phyloP scores from a whole-genome alignment of 2,888 invertebrate genomes.

The Torymus auratus region DNA sequence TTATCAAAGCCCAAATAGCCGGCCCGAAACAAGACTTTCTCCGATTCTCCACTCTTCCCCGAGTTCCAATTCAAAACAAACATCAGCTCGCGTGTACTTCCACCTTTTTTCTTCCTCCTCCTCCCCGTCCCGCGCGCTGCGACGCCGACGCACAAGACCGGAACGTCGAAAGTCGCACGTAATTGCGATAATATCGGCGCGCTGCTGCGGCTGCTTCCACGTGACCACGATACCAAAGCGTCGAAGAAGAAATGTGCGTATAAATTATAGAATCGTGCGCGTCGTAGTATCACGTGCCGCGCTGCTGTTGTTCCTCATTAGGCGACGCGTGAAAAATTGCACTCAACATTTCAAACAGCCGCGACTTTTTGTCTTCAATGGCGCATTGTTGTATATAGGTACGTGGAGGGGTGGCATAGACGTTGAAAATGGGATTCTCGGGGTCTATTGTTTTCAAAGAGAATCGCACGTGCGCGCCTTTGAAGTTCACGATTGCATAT shows the following conservation, averaged over 20 bases:
- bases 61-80: conserved; percentile 19
- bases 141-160: background rate
- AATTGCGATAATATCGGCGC: conserved; percentile 45
- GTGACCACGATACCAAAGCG: conserved; percentile 41
- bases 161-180: conserved; percentile 50
- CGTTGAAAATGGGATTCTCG: too few species aligned
- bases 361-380: too few species aligned
- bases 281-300: background rate
- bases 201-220: conserved; percentile 9
- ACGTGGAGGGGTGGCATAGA: too few species aligned
- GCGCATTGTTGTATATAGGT: too few species aligned
- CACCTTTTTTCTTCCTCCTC: background rate
- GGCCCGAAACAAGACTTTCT: background rate
- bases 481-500: too few species aligned
- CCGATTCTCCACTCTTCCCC: background rate
- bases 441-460: too few species aligned
- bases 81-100: background rate
- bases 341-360: too few species aligned
- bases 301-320: too few species aligned
- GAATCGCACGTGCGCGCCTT: too few species aligned
- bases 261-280: too few species aligned
- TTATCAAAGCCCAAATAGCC: too few species aligned
- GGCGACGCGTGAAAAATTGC: too few species aligned
- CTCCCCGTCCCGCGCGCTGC: background rate
- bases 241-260: background rate